Evolutionary conservation across 2,888 invertebrate genomes (phyloP), one percentile per base, ranked within the genome.

Genomic region (Yponomeuta sedellus): DNA sequence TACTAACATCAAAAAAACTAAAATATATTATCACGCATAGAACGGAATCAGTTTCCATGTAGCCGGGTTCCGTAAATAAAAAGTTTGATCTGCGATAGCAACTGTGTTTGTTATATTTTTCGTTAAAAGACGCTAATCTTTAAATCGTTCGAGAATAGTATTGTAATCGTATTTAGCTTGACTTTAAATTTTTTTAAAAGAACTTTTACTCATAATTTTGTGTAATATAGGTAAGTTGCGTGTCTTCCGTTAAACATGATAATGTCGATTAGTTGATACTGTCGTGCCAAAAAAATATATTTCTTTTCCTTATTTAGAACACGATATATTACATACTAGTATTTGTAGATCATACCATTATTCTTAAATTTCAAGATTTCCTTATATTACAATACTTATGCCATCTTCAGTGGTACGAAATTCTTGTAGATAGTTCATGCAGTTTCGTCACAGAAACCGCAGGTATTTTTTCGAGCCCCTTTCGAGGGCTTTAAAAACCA

Each of bases 131-230:
- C n/a, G n/a, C n/a, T n/a, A n/a, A n/a, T n/a, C n/a, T n/a, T n/a
- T n/a, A n/a, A n/a, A n/a, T n/a, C n/a, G n/a, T n/a, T n/a, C n/a
- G n/a, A n/a, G n/a, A n/a, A n/a, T n/a, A n/a, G n/a, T n/a, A n/a
- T n/a, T n/a, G n/a, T n/a, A n/a, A n/a, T n/a, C n/a, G n/a, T n/a
- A n/a, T n/a, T 12, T 63, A 44, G 63, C 40, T 22, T 44, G 63
- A 22, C 63, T 44, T 63, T 44, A 20, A 12, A 22, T 44, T 22
- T 40, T 10, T 34, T 25, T n/a, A 34, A 28, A 28, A 3, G 34
- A 44, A 52, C 52, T 63, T 63, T 63, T 44, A 63, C 44, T 63
- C 44, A 44, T 19, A 40, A 19, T 40, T 40, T 19, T 44, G 20
- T 11, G 22, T 28, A 6, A 44, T 19, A 34, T 3, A 19, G 4